Evolutionary conservation across 2,888 invertebrate species (phyloP).

Genomic region (Micropterix aruncella): DNA sequence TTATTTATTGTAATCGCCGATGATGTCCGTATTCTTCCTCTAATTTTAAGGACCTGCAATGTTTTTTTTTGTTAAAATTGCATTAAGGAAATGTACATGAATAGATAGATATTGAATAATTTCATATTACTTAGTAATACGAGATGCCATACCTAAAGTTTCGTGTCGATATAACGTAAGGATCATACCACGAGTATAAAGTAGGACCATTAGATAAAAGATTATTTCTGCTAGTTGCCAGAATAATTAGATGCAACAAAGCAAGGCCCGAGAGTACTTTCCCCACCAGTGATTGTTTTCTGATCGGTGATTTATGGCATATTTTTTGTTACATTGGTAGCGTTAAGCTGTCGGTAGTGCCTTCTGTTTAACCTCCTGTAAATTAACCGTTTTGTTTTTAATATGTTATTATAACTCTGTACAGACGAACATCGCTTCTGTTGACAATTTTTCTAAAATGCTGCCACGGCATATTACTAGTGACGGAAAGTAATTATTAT

Average conservation of each 20-base stretch:
- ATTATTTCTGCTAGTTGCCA: no score
- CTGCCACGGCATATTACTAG: no score
- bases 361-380: neutral
- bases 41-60: neutral
- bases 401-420: neutral
- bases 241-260: no score
- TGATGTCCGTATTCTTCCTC: neutral
- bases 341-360: neutral
- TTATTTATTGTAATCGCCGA: neutral
- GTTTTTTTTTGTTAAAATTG: neutral
- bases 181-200: neutral
- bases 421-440: no score
- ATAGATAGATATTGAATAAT: neutral
- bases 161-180: neutral
- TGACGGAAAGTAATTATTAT: neutral
- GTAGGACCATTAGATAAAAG: neutral
- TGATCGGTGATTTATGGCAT: neutral
- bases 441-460: neutral
- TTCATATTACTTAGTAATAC: neutral
- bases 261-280: no score
- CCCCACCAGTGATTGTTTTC: no score
- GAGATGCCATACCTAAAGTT: neutral
- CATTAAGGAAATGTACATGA: neutral
- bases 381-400: neutral
- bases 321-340: neutral